phyloP scores from a whole-genome alignment of 37 sponge, comb jelly and placozoan species.

The Bolinopsis microptera region DNA sequence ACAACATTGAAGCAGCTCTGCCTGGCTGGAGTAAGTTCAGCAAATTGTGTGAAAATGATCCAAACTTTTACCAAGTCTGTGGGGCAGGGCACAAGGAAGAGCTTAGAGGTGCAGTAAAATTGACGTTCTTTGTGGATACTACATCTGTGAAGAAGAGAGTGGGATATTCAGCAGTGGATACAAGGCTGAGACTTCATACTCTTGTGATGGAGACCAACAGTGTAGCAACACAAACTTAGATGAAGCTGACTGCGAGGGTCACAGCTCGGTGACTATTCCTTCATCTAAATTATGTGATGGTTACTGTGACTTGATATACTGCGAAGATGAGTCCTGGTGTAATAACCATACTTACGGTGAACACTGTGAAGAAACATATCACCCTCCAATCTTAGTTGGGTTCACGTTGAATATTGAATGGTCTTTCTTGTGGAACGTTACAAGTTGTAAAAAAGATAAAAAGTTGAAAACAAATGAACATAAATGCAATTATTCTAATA shows the following conservation, averaged over 20 bases:
- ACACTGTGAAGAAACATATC: neutral
- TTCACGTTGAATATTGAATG: neutral
- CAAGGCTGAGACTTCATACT: conserved; percentile 15
- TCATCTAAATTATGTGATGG: neutral
- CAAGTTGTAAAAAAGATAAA: too few species aligned
- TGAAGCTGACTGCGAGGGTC: neutral
- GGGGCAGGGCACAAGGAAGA: neutral
- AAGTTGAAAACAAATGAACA: neutral
- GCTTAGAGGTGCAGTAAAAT: too few species aligned
- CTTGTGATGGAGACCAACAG: neutral
- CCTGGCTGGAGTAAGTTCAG: conserved; percentile 41
- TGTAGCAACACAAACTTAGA: conserved; percentile 18
- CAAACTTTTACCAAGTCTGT: conserved; percentile 39
- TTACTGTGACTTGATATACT: neutral
- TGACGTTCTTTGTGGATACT: neutral
- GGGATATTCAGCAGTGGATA: conserved; percentile 1
- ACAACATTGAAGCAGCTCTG: neutral
- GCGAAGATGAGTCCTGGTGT: conserved; percentile 4
- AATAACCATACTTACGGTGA: neutral
- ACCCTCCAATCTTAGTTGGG: neutral
- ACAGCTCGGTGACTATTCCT: neutral
- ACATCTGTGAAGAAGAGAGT: neutral
- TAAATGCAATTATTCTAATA: neutral
- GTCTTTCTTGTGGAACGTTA: neutral
- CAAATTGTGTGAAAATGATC: neutral